phyloP scores from a whole-genome alignment of 2,888 invertebrate species.

The Listrodromus nycthemerus region DNA sequence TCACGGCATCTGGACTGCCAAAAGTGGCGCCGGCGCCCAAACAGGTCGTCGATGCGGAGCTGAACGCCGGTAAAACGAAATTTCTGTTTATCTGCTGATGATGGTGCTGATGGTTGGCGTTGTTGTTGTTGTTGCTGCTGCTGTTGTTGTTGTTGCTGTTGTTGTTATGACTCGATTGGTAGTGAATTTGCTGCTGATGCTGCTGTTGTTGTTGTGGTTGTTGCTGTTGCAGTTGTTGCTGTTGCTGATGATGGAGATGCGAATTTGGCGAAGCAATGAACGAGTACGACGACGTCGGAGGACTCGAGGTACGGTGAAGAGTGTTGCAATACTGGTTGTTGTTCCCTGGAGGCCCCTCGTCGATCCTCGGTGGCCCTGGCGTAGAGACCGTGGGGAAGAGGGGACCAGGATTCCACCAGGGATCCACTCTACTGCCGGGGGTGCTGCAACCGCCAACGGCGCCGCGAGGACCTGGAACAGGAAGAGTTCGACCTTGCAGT shows the following conservation, averaged over 20 bases:
- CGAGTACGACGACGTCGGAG: slow-evolving; percentile 61
- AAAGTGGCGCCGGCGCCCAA: slow-evolving; percentile 73
- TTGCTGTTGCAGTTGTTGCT: slow-evolving; percentile 63
- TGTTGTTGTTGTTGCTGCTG: slow-evolving; percentile 60
- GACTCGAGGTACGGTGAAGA: slow-evolving; percentile 66
- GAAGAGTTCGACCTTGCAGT: slow-evolving; percentile 60
- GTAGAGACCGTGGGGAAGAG: slow-evolving; percentile 79
- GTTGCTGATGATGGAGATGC: slow-evolving; percentile 65
- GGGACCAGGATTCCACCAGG: slow-evolving; percentile 83
- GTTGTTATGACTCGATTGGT: slow-evolving; percentile 59
- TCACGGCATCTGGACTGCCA: slow-evolving; percentile 75
- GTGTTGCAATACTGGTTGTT: slow-evolving; percentile 75
- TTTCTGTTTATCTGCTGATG: slow-evolving; percentile 65
- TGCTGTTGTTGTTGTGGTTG: slow-evolving; percentile 50
- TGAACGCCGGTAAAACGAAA: slow-evolving; percentile 62
- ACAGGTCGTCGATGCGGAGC: slow-evolving; percentile 69
- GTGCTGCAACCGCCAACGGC: slow-evolving; percentile 84
- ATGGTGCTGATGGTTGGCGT: slow-evolving; percentile 57
- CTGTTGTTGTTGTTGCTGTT: slow-evolving; percentile 63
- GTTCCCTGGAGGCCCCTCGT: slow-evolving; percentile 80
- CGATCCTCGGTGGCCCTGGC: slow-evolving; percentile 81
- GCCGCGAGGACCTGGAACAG: slow-evolving; percentile 83
- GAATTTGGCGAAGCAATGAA: slow-evolving; percentile 44
- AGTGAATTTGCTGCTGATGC: slow-evolving; percentile 64
- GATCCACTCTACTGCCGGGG: slow-evolving; percentile 84